These are phyloP conservation scores for Achlya flavicornis DNA, from an alignment of 2,888 invertebrate species.

Conservation along the genomic window DNA sequence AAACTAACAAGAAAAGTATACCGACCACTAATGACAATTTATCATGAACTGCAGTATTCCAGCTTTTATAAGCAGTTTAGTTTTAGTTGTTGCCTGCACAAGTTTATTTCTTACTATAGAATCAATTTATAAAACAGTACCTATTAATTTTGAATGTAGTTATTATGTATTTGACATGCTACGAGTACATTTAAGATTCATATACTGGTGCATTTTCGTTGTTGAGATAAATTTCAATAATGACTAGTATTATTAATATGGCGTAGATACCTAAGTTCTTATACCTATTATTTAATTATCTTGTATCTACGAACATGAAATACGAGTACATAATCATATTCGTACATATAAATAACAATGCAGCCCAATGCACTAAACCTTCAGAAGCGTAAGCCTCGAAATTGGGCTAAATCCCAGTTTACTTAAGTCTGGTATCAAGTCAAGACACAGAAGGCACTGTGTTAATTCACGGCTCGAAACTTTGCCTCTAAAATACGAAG, in stretches of 20 bases:
- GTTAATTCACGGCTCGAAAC: conserved; percentile 37
- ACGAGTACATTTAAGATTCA: no score
- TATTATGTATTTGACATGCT: no score
- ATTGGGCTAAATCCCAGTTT: conserved; percentile 71
- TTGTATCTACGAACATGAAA: not conserved
- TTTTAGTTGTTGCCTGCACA: not conserved
- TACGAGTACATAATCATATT: not conserved
- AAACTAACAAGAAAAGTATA: conserved; percentile 13
- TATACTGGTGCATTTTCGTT: no score
- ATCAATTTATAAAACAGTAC: no score
- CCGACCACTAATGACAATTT: conserved; percentile 8
- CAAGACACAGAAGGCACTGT: conserved; percentile 46
- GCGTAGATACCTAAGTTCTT: no score
- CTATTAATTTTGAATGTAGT: no score
- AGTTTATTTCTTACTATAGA: not conserved
- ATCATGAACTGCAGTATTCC: conserved; percentile 3
- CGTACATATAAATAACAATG: conserved; percentile 41
- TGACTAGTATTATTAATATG: no score
- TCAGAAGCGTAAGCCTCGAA: conserved; percentile 61
- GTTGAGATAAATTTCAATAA: no score
- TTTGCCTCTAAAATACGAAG: conserved; percentile 25
- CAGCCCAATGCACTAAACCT: conserved; percentile 52
- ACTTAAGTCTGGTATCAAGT: conserved; percentile 57
- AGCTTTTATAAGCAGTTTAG: not conserved
- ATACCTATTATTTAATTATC: no score